Evolutionary conservation across 2,113 vertebrate genomes (phyloP).

Genomic region (Sarotherodon lohbergeri): DNA sequence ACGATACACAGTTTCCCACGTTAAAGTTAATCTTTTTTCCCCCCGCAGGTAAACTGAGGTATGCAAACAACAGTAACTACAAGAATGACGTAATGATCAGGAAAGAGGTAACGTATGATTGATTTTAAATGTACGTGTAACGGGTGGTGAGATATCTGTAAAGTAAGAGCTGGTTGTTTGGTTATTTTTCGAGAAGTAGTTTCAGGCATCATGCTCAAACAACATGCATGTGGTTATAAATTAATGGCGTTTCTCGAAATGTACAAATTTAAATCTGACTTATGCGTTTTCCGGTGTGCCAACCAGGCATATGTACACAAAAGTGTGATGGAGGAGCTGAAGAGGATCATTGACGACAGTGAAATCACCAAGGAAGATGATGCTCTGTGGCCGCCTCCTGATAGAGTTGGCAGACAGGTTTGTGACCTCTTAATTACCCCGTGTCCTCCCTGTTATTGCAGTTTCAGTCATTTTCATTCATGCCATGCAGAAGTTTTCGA

Average conservation of each 20-base stretch:
- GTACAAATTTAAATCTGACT: neutral
- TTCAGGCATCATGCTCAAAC: neutral
- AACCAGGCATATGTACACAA: constrained; percentile 94
- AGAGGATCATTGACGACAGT: constrained; percentile 97
- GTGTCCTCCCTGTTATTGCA: neutral
- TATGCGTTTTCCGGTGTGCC: neutral
- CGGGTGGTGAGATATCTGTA: neutral
- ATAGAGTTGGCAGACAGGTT: constrained; percentile 95
- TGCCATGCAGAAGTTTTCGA: neutral
- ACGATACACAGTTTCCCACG: neutral
- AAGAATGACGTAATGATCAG: constrained; percentile 99
- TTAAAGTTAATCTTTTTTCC: neutral
- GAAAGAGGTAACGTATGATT: constrained; percentile 80
- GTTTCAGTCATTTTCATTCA: neutral
- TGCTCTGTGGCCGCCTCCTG: constrained; percentile 93
- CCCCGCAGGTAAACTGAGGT: constrained; percentile 86
- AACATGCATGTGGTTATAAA: neutral
- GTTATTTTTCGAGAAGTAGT: neutral
- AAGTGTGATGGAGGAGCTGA: constrained; percentile 98
- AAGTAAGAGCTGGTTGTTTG: neutral
- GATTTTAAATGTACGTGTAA: neutral
- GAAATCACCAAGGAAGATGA: constrained; percentile 99
- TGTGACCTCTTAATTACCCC: neutral
- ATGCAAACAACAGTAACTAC: constrained; percentile 99
- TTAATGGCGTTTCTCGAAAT: neutral